Percentiles rank a stretch among this genome's conserved stretches.
These are phyloP conservation scores for Stegastes partitus DNA, from an alignment of 2,113 vertebrate species.

Conservation along the genomic window DNA sequence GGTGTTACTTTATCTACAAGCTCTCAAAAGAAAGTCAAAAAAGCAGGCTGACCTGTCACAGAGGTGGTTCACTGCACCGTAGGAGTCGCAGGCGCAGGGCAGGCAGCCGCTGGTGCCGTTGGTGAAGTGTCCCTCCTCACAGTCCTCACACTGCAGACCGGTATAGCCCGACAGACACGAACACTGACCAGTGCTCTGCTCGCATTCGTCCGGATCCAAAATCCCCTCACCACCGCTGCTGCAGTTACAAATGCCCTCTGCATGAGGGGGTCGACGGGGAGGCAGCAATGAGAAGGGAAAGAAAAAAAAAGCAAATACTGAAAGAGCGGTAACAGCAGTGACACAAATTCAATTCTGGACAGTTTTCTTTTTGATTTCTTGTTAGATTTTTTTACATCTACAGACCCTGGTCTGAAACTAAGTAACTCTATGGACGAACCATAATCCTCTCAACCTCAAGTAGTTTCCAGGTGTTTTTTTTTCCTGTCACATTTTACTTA, in stretches of 20 bases:
- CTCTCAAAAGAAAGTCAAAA: neutral
- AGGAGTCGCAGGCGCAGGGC: conserved; percentile 84
- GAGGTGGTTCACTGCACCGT: conserved; percentile 74
- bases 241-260: conserved; percentile 82
- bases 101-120: conserved; percentile 84
- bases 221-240: conserved; percentile 81
- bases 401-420: too few relatives aligned
- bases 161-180: conserved; percentile 79
- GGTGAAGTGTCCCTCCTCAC: conserved; percentile 83
- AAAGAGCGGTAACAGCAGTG: neutral
- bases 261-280: neutral
- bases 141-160: conserved; percentile 84
- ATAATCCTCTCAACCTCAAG: too few relatives aligned
- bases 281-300: neutral
- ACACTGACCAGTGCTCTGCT: conserved; percentile 82
- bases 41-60: conserved; percentile 83
- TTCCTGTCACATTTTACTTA: too few relatives aligned
- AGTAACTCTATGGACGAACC: too few relatives aligned
- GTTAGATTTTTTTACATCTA: too few relatives aligned
- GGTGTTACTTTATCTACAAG: neutral
- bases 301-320: neutral
- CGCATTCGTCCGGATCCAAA: conserved; percentile 78
- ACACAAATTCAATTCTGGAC: too few relatives aligned
- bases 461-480: too few relatives aligned
- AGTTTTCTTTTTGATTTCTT: too few relatives aligned